Percentiles rank a stretch among this genome's conserved stretches.
These are phyloP conservation scores for Drosophila suboccidentalis DNA, from an alignment of 2,888 invertebrate genomes.

Conservation along the genomic window DNA sequence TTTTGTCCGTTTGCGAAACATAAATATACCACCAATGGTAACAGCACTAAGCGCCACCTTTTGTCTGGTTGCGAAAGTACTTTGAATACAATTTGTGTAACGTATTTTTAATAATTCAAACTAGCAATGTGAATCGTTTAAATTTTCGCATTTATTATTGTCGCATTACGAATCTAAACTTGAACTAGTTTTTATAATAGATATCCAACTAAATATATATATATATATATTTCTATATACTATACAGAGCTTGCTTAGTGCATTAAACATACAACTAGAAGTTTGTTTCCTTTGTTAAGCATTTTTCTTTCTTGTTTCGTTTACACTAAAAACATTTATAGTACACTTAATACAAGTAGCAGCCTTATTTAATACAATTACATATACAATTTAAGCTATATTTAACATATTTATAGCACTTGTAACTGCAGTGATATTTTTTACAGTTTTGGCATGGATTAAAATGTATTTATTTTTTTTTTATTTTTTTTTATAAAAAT, in stretches of 20 bases:
- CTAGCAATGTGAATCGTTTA: slow-evolving; percentile 18
- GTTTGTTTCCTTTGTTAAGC: slow-evolving; percentile 45
- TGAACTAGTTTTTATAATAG: slow-evolving; percentile 61
- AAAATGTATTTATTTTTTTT: slow-evolving; percentile 13
- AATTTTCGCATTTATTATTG: slow-evolving; percentile 79
- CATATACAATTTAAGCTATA: slow-evolving; percentile 31
- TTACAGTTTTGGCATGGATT: slow-evolving; percentile 58
- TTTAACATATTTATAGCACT: slow-evolving; percentile 59
- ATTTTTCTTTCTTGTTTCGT: slow-evolving; percentile 25
- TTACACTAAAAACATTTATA: slow-evolving; percentile 66
- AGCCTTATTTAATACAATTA: slow-evolving; percentile 52
- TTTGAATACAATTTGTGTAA: neutral
- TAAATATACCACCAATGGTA: neutral
- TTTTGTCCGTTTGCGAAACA: neutral
- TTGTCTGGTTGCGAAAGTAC: neutral
- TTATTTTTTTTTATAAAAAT: neutral
- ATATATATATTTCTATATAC: slow-evolving; percentile 47
- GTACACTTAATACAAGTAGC: slow-evolving; percentile 61
- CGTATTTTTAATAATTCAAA: neutral
- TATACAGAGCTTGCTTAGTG: slow-evolving; percentile 67
- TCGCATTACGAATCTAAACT: slow-evolving; percentile 80
- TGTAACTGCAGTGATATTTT: slow-evolving; percentile 42
- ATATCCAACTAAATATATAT: slow-evolving; percentile 67
- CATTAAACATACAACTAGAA: slow-evolving; percentile 59
- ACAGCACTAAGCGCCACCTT: neutral